Evolutionary conservation across 2,888 invertebrate genomes (phyloP), one percentile per base, ranked within the genome.

Genomic region (Aquatica leii): DNA sequence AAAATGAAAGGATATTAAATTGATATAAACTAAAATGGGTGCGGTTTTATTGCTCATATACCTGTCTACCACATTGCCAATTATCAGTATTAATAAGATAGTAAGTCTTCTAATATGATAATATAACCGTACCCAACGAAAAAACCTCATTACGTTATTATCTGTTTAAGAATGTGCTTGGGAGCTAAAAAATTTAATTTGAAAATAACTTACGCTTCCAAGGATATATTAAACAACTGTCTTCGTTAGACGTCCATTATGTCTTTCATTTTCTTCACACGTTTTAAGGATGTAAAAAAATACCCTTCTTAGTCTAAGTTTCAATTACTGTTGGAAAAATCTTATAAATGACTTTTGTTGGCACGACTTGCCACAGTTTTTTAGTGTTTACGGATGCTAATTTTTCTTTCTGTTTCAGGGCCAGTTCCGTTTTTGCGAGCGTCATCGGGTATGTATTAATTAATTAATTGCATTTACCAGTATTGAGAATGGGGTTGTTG

Each of bases 91-190:
- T 78, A 79, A 79, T 79, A 80, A 77, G 76, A 73, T 73, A 72
- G 76, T 78, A 76, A 79, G 75, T 78, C 76, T 69, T 71, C 71
- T 73, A 78, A 79, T 80, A 78, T 78, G 77, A 78, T 78, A 78
- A 79, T 77, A 73, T 43, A 60, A 62, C 62, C 65, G 56, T 48
- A 52, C 57, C 60, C 51, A 55, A 56, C 21, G 9, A 53, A 40
- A 51, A 51, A 50, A 15, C 34, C 46, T 57, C 49, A 48, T 48
- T 48, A 60, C 15, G 11, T 51, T 18, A 21, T 31, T 54, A n/a
- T n/a, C n/a, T n/a, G n/a, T n/a, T n/a, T n/a, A n/a, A n/a, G n/a
- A n/a, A n/a, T 49, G 31, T 31, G 34, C 35, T 15, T 46, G n/a
- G n/a, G n/a, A n/a, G n/a, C n/a, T n/a, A 24, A 6, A 6, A 6